Conservation (phyloP, 2,797 vertebrate species). For the Phalloptychus januarius region DNA sequence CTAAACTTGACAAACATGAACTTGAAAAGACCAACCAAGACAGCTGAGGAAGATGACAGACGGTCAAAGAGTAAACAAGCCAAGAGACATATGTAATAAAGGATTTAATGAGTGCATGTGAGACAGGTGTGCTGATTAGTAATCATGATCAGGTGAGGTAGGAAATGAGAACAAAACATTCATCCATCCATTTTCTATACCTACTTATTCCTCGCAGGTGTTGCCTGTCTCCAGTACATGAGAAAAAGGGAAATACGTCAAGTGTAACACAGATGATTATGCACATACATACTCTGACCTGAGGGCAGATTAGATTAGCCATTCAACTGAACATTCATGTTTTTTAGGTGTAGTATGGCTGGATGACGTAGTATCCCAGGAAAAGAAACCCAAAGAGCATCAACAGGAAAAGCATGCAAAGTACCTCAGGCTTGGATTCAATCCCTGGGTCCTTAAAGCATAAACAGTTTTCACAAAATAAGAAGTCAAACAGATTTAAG, state of each 20-base stretch:
- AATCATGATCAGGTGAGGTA: background rate
- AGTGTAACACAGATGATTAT: background rate
- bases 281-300: background rate
- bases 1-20: background rate
- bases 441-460: background rate
- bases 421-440: background rate
- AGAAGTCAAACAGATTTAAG: background rate
- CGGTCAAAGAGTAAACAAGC: background rate
- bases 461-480: background rate
- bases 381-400: background rate
- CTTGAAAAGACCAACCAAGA: background rate
- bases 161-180: background rate
- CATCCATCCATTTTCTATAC: background rate
- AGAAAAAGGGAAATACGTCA: background rate
- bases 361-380: background rate
- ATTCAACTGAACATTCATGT: background rate
- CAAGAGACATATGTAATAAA: background rate
- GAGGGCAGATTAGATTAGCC: background rate
- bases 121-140: constrained; percentile 7
- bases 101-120: background rate
- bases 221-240: background rate
- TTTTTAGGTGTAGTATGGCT: background rate
- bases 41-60: background rate
- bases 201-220: background rate
- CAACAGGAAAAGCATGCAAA: background rate